Evolutionary conservation across 2,113 vertebrate species (phyloP), one percentile per base, ranked within the genome.

Genomic region (Murina feae): DNA sequence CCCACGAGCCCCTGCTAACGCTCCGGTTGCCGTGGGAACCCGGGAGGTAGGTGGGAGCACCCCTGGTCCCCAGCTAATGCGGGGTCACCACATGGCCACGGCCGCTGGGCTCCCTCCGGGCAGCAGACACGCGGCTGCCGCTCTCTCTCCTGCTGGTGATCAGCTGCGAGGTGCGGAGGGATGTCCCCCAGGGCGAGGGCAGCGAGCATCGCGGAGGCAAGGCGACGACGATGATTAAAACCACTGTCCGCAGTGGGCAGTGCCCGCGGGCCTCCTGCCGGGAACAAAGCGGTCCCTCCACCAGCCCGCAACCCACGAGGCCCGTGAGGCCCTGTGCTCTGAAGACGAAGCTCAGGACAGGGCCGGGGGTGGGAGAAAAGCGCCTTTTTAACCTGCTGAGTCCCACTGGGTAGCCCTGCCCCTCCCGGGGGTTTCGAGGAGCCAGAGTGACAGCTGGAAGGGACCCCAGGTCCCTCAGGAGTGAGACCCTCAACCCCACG

Each of bases 321-420:
- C 68, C 37, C 21, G 13, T 20, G 7, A 32, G 21, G 81, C 39
- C 0, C 13, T 16, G 4, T 18, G 58, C 86, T 81, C 81, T 9
- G 30, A 79, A 79, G 81, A 58, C 0, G 0, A 12, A 47, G 81
- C 53, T 32, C 4, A 66, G 68, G 94, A 83, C 88, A 28, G 91
- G 76, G 68, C 80, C n/a, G 28, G 11, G 11, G 1, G 6, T 6
- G 53, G 88, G 90, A 74, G 95, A 90, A 55, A 55, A 65, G 86
- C 9, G 5, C 82, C 79, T 90, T 92, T 92, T 92, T 86, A 95
- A 89, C 95, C 87, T 79, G 71, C 28, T 88, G 82, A 93, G 94
- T 91, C 75, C 69, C 89, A 89, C 93, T 95, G 94, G 28, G 89
- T 20, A 20, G 10, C 65, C 83, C 39, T 0, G 4, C 86, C 32